These are phyloP conservation scores for Labrus mixtus DNA, from an alignment of 2,113 vertebrate species.

Conservation along the genomic window DNA sequence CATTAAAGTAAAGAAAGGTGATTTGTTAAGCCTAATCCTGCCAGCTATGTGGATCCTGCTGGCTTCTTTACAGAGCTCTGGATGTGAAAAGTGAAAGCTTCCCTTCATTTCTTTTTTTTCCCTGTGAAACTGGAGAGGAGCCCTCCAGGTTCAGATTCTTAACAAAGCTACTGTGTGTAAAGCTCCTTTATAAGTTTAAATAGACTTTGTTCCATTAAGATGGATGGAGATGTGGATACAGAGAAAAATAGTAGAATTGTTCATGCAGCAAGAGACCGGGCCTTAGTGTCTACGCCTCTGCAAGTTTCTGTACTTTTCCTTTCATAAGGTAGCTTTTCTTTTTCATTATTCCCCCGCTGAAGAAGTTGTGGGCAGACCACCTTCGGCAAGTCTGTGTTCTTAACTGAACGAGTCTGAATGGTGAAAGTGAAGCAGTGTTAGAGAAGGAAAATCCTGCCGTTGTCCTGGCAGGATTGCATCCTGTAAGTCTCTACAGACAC, in stretches of 20 bases:
- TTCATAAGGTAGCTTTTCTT: conserved; percentile 6
- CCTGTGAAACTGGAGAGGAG: neutral
- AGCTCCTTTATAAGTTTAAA: conserved; percentile 17
- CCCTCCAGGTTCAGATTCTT: conserved; percentile 27
- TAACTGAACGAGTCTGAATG: conserved; percentile 3
- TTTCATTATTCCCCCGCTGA: conserved; percentile 29
- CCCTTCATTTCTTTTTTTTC: conserved; percentile 13
- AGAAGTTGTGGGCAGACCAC: conserved; percentile 39
- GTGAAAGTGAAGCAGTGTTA: conserved; percentile 15
- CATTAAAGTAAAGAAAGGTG: conserved; percentile 29
- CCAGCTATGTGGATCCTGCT: conserved; percentile 17
- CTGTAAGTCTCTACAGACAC: conserved; percentile 24
- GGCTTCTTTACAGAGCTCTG: neutral
- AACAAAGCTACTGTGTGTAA: conserved; percentile 19
- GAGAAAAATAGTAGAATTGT: neutral
- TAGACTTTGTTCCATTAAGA: conserved; percentile 42
- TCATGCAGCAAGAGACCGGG: neutral
- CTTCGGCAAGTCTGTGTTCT: conserved; percentile 43
- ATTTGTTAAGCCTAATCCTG: conserved; percentile 46
- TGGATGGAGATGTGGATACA: conserved; percentile 14
- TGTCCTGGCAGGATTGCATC: conserved; percentile 25
- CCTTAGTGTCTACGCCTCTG: neutral
- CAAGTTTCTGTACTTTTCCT: conserved; percentile 7
- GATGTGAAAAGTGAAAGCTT: conserved; percentile 5
- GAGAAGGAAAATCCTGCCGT: conserved; percentile 37